phyloP scores from a whole-genome alignment of 2,113 vertebrate genomes.

The Steatornis caripensis region DNA sequence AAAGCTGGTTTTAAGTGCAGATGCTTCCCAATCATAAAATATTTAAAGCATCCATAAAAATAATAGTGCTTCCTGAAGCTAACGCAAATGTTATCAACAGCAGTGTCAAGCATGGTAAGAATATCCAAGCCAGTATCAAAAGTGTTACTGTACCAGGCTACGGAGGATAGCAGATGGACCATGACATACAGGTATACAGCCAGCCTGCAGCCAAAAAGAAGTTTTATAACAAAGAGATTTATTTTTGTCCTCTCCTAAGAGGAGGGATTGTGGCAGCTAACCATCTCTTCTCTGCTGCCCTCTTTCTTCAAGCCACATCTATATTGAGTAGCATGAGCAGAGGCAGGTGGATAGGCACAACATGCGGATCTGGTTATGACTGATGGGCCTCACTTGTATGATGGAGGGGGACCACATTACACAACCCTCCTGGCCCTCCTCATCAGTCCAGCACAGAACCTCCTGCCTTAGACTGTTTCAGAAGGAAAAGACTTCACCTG shows the following conservation, averaged over 20 bases:
- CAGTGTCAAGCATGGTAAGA: background rate
- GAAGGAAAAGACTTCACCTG: background rate
- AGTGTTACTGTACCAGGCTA: background rate
- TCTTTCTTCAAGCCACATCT: background rate
- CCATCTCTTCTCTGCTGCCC: background rate
- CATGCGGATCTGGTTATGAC: background rate
- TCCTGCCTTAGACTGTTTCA: background rate
- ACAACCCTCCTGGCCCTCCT: background rate
- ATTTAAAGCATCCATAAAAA: background rate
- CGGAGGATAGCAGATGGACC: background rate
- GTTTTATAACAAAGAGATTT: background rate
- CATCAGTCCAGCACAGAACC: background rate
- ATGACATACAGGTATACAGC: background rate
- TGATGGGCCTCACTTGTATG: background rate
- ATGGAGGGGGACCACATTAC: background rate
- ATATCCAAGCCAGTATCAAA: background rate
- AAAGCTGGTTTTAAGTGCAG: background rate
- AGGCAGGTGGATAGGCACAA: background rate
- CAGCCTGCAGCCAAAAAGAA: background rate
- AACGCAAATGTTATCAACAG: background rate
- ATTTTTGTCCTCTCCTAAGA: background rate
- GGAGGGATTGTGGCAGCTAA: background rate
- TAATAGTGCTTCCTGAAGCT: background rate
- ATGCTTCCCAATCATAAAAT: background rate
- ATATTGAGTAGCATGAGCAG: accelerated